Evolutionary conservation across 2,113 vertebrate species (phyloP), one percentile per base, ranked within the genome.

Genomic region (Macaca nemestrina): DNA sequence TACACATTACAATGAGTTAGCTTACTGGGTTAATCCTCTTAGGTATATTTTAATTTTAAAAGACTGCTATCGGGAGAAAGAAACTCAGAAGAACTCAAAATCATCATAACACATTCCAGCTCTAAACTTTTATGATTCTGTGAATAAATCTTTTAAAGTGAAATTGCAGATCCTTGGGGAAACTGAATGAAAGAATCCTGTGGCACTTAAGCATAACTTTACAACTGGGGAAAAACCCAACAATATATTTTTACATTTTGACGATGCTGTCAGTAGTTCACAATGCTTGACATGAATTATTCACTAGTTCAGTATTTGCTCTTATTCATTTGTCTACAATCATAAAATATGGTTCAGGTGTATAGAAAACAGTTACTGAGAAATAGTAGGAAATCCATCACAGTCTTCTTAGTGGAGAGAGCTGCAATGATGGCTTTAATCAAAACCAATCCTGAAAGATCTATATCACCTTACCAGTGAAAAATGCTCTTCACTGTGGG

Each of bases 271-370:
- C 90, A 97, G 84, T 52, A 52, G 80, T 55, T 95, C 27, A 55
- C 78, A 93, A 82, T 13, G 13, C 52, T 72, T 89, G 95, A 70
- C 72, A 87, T 97, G 97, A 98, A 96, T 98, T 95, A 98, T 97
- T 97, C 89, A 95, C 91, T 48, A 86, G 81, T 20, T 96, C 86
- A 13, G 67, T 43, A 75, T 94, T 95, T 32, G 8, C 67, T 96
- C 90, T 93, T 90, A 96, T 45, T 97, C 95, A 88, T 94, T 94
- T 95, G 90, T 98, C 95, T 97, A 93, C 89, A 82, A 67, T 75
- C 85, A 80, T 95, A 97, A 98, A 97, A 96, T 97, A 97, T 72
- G 91, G 91, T 48, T 96, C 1, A 1, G 86, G 85, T 89, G 25
- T 78, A 89, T 20, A 91, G 90, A 85, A 97, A 97, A 94, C 67